Evolutionary conservation across 2,888 invertebrate species (phyloP).

Genomic region (Lapara coniferarum): DNA sequence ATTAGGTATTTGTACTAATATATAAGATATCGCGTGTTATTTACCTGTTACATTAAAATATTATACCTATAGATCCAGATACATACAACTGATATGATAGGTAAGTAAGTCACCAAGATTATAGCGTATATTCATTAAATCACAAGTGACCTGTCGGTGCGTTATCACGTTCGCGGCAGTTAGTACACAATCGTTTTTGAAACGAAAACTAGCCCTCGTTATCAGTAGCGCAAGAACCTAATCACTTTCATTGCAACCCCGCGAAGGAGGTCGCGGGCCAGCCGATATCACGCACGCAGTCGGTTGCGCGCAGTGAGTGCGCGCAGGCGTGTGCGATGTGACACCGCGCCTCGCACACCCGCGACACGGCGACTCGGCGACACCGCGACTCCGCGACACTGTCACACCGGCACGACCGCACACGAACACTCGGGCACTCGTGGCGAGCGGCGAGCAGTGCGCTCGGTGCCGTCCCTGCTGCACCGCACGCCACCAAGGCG

Average conservation of each 20-base stretch:
- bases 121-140: constrained; percentile 7
- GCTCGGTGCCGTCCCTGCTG: constrained; percentile 46
- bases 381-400: constrained; percentile 16
- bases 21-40: neutral
- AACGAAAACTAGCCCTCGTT: constrained; percentile 68
- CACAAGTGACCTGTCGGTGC: constrained; percentile 10
- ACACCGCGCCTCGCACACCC: constrained; percentile 41
- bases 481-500: constrained; percentile 34
- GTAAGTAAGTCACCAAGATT: constrained; percentile 20
- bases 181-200: constrained; percentile 41
- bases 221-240: constrained; percentile 76
- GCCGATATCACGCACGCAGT: constrained; percentile 67
- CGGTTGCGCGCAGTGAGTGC: constrained; percentile 60
- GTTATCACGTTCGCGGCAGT: constrained; percentile 8
- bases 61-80: neutral
- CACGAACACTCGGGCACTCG: neutral
- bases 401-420: neutral
- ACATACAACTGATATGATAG: constrained; percentile 18
- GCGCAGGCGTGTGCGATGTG: constrained; percentile 61
- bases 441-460: constrained; percentile 51
- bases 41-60: neutral
- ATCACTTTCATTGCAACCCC: constrained; percentile 81
- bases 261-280: constrained; percentile 67
- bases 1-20: neutral
- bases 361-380: constrained; percentile 39